phyloP scores from a whole-genome alignment of 2,888 invertebrate species.

The Sepiola atlantica region DNA sequence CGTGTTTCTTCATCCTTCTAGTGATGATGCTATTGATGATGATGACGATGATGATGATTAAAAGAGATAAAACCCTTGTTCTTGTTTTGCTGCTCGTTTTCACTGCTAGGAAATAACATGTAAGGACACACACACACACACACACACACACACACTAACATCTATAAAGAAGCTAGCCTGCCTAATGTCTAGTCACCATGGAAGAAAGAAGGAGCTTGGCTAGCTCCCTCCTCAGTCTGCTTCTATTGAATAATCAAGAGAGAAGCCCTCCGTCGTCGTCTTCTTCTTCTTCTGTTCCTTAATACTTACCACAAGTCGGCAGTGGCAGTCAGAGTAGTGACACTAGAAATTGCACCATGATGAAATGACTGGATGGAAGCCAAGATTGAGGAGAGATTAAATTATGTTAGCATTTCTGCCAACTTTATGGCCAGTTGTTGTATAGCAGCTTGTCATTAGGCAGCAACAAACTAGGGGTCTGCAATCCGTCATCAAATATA shows the following conservation, averaged over 20 bases:
- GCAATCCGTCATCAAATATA: slow-evolving; percentile 32
- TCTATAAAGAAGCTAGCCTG: slow-evolving; percentile 10
- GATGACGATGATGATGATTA: neutral
- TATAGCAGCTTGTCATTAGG: slow-evolving; percentile 21
- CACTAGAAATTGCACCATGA: slow-evolving; percentile 32
- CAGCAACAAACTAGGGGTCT: neutral
- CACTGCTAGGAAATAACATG: neutral
- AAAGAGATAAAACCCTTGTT: neutral
- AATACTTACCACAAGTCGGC: neutral
- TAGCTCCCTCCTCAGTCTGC: neutral
- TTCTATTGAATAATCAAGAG: neutral
- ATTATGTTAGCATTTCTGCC: slow-evolving; percentile 24
- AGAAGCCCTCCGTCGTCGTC: neutral
- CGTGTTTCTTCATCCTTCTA: neutral
- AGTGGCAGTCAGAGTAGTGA: slow-evolving; percentile 13
- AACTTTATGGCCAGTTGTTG: neutral
- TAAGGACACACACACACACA: neutral
- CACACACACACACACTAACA: neutral
- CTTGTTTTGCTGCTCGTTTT: neutral
- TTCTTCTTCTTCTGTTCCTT: neutral
- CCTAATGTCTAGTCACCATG: neutral
- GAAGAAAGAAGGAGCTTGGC: slow-evolving; percentile 32
- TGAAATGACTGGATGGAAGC: slow-evolving; percentile 32
- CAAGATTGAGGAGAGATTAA: slow-evolving; percentile 20
- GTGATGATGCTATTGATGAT: neutral